phyloP scores from a whole-genome alignment of 2,797 vertebrate genomes.

The Pseudochirops corinnae region DNA sequence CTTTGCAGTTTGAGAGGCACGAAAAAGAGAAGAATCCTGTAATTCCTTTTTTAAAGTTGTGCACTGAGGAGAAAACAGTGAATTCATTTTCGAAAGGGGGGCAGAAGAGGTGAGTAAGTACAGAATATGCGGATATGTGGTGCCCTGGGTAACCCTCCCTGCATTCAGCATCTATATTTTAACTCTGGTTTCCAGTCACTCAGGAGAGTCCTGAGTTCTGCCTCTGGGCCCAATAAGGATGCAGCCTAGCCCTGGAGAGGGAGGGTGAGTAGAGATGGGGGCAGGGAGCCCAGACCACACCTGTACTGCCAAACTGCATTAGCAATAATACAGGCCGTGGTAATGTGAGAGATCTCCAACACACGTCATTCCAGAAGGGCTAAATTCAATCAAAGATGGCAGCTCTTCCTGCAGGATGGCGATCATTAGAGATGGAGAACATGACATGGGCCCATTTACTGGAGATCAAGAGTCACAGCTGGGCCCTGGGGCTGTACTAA shows the following conservation, averaged over 20 bases:
- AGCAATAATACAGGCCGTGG: conserved; percentile 78
- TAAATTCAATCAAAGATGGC: conserved; percentile 77
- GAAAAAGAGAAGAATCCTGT: neutral
- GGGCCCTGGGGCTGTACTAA: conserved; percentile 60
- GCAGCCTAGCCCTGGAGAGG: conserved; percentile 60
- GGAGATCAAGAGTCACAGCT: conserved; percentile 60
- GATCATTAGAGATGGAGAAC: conserved; percentile 35
- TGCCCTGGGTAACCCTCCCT: conserved; percentile 32
- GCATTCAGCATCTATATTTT: conserved; percentile 65
- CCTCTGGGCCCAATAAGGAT: conserved; percentile 60
- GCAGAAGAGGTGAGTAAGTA: conserved; percentile 25
- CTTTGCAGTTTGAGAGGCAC: neutral
- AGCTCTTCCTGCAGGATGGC: conserved; percentile 64
- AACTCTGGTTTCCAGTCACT: conserved; percentile 5
- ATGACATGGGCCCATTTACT: conserved; percentile 76
- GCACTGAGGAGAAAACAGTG: conserved; percentile 1
- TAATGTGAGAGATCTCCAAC: conserved; percentile 70
- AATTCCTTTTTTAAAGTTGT: neutral
- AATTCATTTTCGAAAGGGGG: conserved; percentile 50
- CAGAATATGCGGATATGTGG: neutral
- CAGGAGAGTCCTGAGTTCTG: conserved; percentile 60
- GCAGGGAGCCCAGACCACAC: conserved; percentile 54
- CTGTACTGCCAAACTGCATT: conserved; percentile 75
- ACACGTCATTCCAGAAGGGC: conserved; percentile 73
- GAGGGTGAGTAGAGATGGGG: neutral